Conservation (phyloP, 1,140 invertebrate genomes). For the Lordiphosa collinella region DNA sequence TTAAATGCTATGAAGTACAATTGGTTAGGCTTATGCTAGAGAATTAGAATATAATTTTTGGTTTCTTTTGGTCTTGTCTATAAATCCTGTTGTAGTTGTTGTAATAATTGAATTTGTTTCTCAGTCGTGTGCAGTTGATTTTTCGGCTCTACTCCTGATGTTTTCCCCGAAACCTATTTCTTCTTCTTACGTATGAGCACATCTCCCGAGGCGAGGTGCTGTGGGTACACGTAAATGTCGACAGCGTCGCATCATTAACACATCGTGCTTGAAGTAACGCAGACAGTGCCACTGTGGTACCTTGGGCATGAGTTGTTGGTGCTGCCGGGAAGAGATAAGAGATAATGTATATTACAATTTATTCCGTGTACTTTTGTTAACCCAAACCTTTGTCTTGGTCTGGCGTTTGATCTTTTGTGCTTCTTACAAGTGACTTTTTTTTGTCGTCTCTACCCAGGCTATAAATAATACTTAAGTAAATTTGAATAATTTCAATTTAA, state of each 20-base stretch:
- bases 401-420: constrained; percentile 20
- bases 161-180: constrained; percentile 42
- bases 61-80: constrained; percentile 79
- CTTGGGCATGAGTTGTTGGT: constrained; percentile 75
- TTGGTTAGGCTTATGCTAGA: constrained; percentile 68
- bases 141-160: constrained; percentile 4
- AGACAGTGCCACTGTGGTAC: constrained; percentile 90
- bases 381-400: constrained; percentile 4
- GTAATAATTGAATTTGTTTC: constrained; percentile 55
- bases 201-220: constrained; percentile 68
- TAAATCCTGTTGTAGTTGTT: constrained; percentile 57
- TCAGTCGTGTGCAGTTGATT: constrained; percentile 55
- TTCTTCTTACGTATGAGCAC: constrained; percentile 63
- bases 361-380: not conserved
- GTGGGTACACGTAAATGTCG: constrained; percentile 79
- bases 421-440: constrained; percentile 2
- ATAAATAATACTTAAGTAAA: constrained; percentile 17
- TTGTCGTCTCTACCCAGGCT: constrained; percentile 6
- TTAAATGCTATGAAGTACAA: constrained; percentile 81
- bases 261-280: constrained; percentile 87
- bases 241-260: constrained; percentile 84
- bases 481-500: constrained; percentile 71
- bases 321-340: constrained; percentile 27
- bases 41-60: constrained; percentile 54
- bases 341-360: not conserved